Percentiles rank a stretch among this genome's conserved stretches.
Evolutionary conservation across 2,113 vertebrate species (phyloP).

Genomic region (Spea bombifrons): DNA sequence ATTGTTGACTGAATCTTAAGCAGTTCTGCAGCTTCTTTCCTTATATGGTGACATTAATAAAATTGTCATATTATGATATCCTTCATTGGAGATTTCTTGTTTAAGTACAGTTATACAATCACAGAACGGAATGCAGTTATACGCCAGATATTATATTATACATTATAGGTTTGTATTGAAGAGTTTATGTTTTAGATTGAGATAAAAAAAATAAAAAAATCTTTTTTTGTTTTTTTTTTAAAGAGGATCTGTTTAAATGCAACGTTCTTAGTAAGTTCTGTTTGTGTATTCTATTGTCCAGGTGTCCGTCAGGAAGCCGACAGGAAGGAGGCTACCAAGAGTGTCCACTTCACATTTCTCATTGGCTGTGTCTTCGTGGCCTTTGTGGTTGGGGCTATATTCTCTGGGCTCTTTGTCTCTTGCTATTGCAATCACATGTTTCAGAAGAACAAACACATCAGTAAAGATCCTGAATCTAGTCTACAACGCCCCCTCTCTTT

Average conservation of each 20-base stretch:
- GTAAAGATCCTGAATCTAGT: conserved; percentile 76
- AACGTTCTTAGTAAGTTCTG: background rate
- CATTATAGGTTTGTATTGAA: background rate
- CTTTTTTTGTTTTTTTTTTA: background rate
- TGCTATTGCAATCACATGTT: conserved; percentile 81
- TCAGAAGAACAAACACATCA: conserved; percentile 67
- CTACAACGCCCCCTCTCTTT: conserved; percentile 82
- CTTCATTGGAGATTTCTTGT: too few species aligned
- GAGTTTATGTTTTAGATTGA: too few species aligned
- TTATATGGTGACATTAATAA: too few species aligned
- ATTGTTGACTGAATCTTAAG: too few species aligned
- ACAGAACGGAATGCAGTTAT: too few species aligned
- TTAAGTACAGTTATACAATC: too few species aligned
- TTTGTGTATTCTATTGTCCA: conserved; percentile 47
- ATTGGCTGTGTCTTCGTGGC: conserved; percentile 79
- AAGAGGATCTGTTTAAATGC: background rate
- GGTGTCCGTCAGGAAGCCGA: conserved; percentile 73
- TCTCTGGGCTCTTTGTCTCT: conserved; percentile 84
- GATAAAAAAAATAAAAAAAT: too few species aligned
- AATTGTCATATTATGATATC: too few species aligned
- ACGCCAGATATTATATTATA: background rate
- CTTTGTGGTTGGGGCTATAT: conserved; percentile 80
- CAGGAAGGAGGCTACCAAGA: conserved; percentile 67
- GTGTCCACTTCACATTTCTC: conserved; percentile 78
- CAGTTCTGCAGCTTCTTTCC: too few species aligned